phyloP scores from a whole-genome alignment of 2,113 vertebrate genomes.

The Hiodon tergisus region DNA sequence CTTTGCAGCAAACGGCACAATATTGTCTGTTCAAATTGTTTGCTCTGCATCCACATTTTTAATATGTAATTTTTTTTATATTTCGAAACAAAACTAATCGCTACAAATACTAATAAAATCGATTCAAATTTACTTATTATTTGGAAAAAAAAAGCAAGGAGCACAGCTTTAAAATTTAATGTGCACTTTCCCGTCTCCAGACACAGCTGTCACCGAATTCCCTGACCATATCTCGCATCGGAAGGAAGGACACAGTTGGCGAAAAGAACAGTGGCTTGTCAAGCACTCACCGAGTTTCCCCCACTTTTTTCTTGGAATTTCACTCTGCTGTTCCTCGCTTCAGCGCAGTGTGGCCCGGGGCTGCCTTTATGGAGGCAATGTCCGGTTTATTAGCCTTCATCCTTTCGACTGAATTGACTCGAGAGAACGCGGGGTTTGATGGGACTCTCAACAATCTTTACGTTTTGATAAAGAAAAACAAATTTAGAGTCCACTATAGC shows the following conservation, averaged over 20 bases:
- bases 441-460: background rate
- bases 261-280: background rate
- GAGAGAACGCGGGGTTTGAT: background rate
- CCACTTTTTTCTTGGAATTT: conserved; percentile 18
- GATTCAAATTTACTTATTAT: no score
- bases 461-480: background rate
- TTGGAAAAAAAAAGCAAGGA: no score
- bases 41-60: background rate
- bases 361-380: conserved; percentile 30
- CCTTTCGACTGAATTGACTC: conserved; percentile 2
- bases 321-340: conserved; percentile 21
- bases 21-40: background rate
- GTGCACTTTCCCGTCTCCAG: no score
- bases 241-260: background rate
- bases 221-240: no score
- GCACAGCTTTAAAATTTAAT: no score
- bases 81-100: background rate
- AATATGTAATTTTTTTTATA: background rate
- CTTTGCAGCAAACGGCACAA: background rate
- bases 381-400: background rate
- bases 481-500: background rate
- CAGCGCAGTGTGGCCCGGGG: conserved; percentile 27
- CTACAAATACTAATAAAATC: background rate
- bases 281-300: conserved; percentile 29
- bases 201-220: background rate